Percentiles rank a stretch among this genome's conserved stretches.
These are phyloP conservation scores for Apodemus speciosus DNA, from an alignment of 2,113 vertebrate species.

Conservation along the genomic window DNA sequence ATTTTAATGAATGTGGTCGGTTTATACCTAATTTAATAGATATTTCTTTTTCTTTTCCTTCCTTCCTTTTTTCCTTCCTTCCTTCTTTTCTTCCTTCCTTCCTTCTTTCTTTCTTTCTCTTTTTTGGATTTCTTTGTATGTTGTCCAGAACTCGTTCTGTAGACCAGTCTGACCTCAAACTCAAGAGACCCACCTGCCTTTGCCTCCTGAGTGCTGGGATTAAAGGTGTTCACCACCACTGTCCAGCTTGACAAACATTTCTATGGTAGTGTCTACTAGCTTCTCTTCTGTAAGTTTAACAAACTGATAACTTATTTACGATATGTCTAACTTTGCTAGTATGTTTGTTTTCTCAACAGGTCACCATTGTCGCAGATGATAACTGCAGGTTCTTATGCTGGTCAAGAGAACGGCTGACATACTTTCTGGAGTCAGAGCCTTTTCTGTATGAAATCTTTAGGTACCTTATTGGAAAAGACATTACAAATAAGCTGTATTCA, in stretches of 20 bases:
- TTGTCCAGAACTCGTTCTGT: not conserved
- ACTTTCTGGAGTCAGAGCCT: conserved; percentile 95
- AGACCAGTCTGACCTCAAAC: not conserved
- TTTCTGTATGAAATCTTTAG: conserved; percentile 97
- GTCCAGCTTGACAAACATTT: not conserved
- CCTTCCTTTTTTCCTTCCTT: not conserved
- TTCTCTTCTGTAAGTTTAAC: not conserved
- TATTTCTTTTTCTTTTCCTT: not conserved
- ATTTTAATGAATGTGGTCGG: not conserved
- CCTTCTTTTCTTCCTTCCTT: not conserved
- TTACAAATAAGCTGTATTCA: conserved; percentile 98
- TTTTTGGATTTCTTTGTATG: not conserved
- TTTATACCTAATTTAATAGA: conserved; percentile 32
- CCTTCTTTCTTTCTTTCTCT: too few relatives aligned
- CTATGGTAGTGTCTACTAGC: not conserved
- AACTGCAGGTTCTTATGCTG: conserved; percentile 97
- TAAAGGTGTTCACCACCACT: not conserved
- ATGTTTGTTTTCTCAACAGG: conserved; percentile 84
- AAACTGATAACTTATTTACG: not conserved
- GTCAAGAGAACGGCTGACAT: conserved; percentile 96
- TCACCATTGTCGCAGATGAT: conserved; percentile 96
- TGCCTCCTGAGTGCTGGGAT: not conserved
- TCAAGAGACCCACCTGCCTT: not conserved
- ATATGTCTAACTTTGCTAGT: not conserved
- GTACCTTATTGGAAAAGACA: conserved; percentile 98